Percentiles rank a stretch among this genome's conserved stretches.
Conservation (phyloP, 2,797 vertebrate genomes). For the Micrastur ruficollis region DNA sequence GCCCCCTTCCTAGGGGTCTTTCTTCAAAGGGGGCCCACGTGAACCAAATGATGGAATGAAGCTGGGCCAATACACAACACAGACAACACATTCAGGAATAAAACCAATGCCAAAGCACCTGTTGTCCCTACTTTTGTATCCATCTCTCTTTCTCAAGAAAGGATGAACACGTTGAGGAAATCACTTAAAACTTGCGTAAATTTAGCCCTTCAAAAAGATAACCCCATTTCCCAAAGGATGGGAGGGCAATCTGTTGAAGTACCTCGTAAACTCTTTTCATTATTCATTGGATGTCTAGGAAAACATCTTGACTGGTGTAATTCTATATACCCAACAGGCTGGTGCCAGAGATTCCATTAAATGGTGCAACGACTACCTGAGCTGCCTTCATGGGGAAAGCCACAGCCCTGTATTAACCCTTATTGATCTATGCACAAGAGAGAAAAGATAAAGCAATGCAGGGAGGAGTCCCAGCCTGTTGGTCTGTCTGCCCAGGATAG, state of each 20-base stretch:
- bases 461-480: background rate
- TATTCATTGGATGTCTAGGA: constrained; percentile 48
- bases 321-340: constrained; percentile 28
- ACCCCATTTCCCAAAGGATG: background rate
- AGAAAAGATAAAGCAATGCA: background rate
- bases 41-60: background rate
- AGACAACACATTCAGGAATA: background rate
- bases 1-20: background rate
- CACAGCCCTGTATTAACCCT: constrained; percentile 14
- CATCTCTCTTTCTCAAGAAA: background rate
- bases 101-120: background rate
- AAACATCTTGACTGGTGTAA: constrained; percentile 52
- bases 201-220: background rate
- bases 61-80: background rate
- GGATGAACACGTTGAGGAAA: background rate
- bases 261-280: constrained; percentile 50
- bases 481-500: background rate
- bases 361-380: constrained; percentile 1
- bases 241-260: background rate
- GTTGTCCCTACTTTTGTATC: background rate
- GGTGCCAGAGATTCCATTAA: constrained; percentile 54
- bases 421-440: background rate
- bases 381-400: background rate
- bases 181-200: background rate
- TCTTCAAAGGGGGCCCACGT: background rate